Base-by-base conservation (phyloP, 2,113 vertebrate genomes). In the Antigone vipio region DNA sequence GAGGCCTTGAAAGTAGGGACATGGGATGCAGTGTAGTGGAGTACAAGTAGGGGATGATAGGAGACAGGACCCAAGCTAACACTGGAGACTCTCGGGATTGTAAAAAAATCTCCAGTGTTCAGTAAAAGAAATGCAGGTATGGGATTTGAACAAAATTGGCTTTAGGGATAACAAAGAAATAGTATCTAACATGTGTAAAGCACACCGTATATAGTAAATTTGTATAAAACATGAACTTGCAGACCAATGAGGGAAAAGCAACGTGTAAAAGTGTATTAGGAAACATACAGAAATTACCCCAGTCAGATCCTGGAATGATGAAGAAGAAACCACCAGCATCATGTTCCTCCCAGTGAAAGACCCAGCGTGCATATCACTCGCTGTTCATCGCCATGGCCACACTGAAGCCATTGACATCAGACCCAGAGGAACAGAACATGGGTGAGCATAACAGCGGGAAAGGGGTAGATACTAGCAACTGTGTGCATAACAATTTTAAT, bases 341-440 rank as follows among this genome's bases (percentile, higher is more conserved):
- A 16, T 38, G 21, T 30, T 52, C 34, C 13, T 85, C 4, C 27
- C 15, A n/a, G 12, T 22, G n/a, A 29, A 73, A 79, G 52, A 66
- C 27, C 11, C 2, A 5, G 6, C 23, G 34, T 6, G 11, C 4
- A 5, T 47, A 23, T 0, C 3, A 21, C 26, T 62, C 0, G 0
- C 15, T n/a, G 15, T 52, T n/a, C 53, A 16, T 30, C 60, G 47
- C 52, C 53, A 7, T 9, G 45, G 19, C 24, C 24, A 7, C 30
- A 6, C 24, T 30, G 29, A 53, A 49, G 59, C 34, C 1, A 1
- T 22, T 47, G 69, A 30, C 13, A 6, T 44, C 29, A 53, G 13
- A 58, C 22, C 4, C 27, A 75, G 29, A 68, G 30, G 21, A 74
- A 32, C 22, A 59, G 22, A 67, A 18, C 23, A 52, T 38, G 18